Conservation (phyloP, 2,888 invertebrate genomes). For the Netelia virgata region DNA sequence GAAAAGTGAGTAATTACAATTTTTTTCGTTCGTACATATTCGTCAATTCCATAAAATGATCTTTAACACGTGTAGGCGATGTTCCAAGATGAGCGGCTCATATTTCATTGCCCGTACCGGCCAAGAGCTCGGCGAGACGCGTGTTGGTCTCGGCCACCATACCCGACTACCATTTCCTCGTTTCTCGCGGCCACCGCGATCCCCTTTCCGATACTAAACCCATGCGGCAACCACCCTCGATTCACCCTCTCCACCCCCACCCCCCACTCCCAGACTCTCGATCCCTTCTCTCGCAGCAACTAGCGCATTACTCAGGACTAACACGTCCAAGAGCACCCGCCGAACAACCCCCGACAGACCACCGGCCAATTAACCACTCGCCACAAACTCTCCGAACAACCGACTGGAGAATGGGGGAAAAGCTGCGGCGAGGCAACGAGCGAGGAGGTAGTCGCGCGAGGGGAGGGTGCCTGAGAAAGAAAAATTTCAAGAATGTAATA, state of each 20-base stretch:
- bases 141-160: conserved; percentile 32
- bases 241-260: not conserved
- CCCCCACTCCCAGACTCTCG: not conserved
- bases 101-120: conserved; percentile 24
- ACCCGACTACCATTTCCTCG: conserved; percentile 42
- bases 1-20: not conserved
- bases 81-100: conserved; percentile 2
- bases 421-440: conserved; percentile 16
- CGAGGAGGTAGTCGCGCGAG: not conserved
- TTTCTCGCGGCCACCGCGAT: conserved; percentile 10
- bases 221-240: conserved; percentile 29
- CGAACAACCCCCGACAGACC: conserved; percentile 69
- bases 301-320: conserved; percentile 69
- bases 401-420: conserved; percentile 44
- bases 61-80: not conserved
- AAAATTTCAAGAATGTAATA: conserved; percentile 51
- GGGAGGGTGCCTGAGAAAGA: conserved; percentile 20
- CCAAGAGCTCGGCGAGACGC: conserved; percentile 9
- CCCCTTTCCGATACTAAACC: conserved; percentile 55
- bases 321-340: conserved; percentile 60
- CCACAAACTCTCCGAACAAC: conserved; percentile 63
- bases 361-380: conserved; percentile 69
- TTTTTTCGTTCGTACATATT: not conserved
- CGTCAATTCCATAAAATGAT: not conserved
- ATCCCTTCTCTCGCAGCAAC: conserved; percentile 35